Evolutionary conservation across 2,113 vertebrate species (phyloP), one percentile per base, ranked within the genome.

Genomic region (Madoqua kirkii): DNA sequence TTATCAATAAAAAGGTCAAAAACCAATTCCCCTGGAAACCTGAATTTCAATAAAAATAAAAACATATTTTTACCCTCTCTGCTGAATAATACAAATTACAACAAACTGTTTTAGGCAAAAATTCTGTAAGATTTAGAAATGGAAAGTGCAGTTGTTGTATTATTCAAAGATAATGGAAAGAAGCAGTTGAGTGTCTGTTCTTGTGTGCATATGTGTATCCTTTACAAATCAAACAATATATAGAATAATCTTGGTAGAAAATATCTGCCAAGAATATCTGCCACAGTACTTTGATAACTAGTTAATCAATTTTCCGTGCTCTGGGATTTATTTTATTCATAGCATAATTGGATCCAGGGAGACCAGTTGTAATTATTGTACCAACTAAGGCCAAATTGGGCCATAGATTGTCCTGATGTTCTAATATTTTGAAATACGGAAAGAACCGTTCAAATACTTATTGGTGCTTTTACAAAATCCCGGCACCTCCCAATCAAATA

Each of bases 251-350:
- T 95, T 89, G 54, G 54, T 81, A 92, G 67, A 93, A 97, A 95
- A 96, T 36, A 50, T 54, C 90, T 94, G 17, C 25, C 48, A 50
- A 14, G 48, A 14, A 14, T 50, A 50, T 50, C 48, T 14, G 48
- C 48, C 48, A 48, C 3, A 48, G 9, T 92, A 96, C 55, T 94
- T 97, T 87, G 85, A 92, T 96, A 95, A 83, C 36, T 89, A 92
- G 95, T 97, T 97, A 97, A 97, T 88, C 95, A 60, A 78, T 62
- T 43, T 95, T 96, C 54, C 78, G 71, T 85, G 85, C 76, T 94
- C 93, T 94, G 92, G 95, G 93, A 97, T 97, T 95, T 93, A 92
- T 94, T 98, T 97, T 96, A 92, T 93, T 96, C 55, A 57, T 45
- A 36, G 45, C 31, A 86, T 96, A 89, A 91, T 57, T 6, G 31